Conservation (phyloP, 2,888 invertebrate genomes). For the Spodoptera littoralis region DNA sequence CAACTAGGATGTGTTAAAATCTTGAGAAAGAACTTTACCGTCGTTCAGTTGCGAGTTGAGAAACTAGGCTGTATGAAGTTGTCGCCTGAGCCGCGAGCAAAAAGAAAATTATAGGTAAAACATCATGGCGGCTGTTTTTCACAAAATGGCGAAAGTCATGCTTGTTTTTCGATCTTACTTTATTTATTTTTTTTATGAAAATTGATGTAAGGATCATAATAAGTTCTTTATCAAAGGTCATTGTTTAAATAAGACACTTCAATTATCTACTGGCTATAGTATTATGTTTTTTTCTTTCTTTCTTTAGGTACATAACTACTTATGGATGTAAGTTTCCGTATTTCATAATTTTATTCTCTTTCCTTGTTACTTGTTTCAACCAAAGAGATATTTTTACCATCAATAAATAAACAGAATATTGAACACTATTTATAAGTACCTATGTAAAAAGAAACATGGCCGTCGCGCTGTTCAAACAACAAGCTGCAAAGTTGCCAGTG, state of each 20-base stretch:
- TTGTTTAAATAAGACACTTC: no score
- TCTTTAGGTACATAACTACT: not conserved
- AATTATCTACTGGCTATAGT: not conserved
- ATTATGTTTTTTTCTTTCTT: no score
- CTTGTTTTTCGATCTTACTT: not conserved
- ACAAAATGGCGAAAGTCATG: conserved; percentile 2
- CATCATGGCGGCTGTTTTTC: conserved; percentile 18
- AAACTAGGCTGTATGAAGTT: conserved; percentile 39
- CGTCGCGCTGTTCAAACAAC: no score
- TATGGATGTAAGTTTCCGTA: no score
- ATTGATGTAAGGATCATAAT: not conserved
- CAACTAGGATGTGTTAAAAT: conserved; percentile 35
- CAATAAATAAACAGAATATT: no score
- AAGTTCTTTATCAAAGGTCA: no score
- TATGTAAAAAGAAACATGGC: no score
- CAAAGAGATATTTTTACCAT: no score
- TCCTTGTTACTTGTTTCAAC: no score
- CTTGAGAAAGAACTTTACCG: conserved; percentile 34
- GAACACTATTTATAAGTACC: no score
- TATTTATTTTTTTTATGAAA: conserved; percentile 6
- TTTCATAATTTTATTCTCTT: no score
- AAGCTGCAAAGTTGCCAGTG: not conserved
- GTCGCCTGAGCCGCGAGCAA: conserved; percentile 12
- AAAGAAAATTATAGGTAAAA: conserved; percentile 27
- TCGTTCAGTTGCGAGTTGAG: conserved; percentile 18